These are phyloP conservation scores for Anastatus disparis DNA, from an alignment of 1,140 invertebrate species.

Conservation along the genomic window DNA sequence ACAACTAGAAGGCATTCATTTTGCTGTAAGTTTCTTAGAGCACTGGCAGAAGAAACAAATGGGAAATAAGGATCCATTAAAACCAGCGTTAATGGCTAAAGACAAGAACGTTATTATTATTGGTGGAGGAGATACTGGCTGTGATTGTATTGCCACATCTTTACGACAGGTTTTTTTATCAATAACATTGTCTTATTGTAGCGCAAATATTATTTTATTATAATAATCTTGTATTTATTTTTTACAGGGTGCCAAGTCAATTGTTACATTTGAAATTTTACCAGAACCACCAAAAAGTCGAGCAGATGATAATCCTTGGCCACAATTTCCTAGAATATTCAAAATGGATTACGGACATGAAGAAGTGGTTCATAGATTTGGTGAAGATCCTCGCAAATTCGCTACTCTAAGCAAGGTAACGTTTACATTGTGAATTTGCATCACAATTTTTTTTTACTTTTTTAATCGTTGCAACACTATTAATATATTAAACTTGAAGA, in stretches of 20 bases:
- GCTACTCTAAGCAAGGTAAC: slow-evolving; percentile 88
- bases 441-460: too few relatives aligned
- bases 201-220: too few relatives aligned
- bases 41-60: slow-evolving; percentile 97
- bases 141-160: slow-evolving; percentile 98
- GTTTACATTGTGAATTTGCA: neutral
- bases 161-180: slow-evolving; percentile 88
- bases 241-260: slow-evolving; percentile 87
- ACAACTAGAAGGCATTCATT: slow-evolving; percentile 91
- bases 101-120: slow-evolving; percentile 97
- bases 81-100: slow-evolving; percentile 79
- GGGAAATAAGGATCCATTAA: slow-evolving; percentile 66
- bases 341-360: slow-evolving; percentile 99
- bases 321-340: slow-evolving; percentile 96
- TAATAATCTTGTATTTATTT: neutral
- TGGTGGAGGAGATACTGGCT: slow-evolving; percentile 99
- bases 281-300: slow-evolving; percentile 87
- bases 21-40: slow-evolving; percentile 97
- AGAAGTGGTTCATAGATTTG: slow-evolving; percentile 89
- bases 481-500: too few relatives aligned
- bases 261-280: slow-evolving; percentile 97
- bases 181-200: too few relatives aligned
- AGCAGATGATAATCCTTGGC: slow-evolving; percentile 94
- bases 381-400: slow-evolving; percentile 93
- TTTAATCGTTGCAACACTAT: too few relatives aligned